Base-by-base conservation (phyloP, 2,113 vertebrate genomes). In the Zosterops hypoxanthus region DNA sequence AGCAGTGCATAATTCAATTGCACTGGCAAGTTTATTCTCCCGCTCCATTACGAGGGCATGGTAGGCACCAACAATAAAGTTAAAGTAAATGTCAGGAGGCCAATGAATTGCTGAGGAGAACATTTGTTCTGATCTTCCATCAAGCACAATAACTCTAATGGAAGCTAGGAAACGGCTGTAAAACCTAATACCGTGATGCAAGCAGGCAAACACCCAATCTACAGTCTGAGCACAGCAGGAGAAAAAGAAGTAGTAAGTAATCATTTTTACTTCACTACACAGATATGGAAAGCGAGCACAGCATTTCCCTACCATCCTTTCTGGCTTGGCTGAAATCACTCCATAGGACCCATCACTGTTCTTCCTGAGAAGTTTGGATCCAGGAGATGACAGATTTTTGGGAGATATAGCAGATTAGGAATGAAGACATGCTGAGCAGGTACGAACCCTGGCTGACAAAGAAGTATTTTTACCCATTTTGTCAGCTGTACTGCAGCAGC, bases 21-120 rank as follows among this genome's bases (percentile, higher is more conserved):
- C 28, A 22, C 47, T 91, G 88, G 82, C 87, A 94, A 92, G 90
- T 96, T 93, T 92, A 94, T 96, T 93, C 76, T 46, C 75, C 68
- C 2, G 17, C 76, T 90, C 44, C 0, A 17, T 71, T 96, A 77
- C 1, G 12, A 94, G 88, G 92, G 90, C 88, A 97, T 18, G 23
- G 92, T 73, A 94, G 90, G 66, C 90, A 96, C 92, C 95, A 83
- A 93, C 94, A 97, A 94, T 92, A 96, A 93, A 95, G 93, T 95
- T 92, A 94, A 89, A 95, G 85, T 83, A 95, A 97, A 96, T 94
- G 96, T 97, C 95, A 94, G 80, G 44, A 93, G 94, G 82, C 75
- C 96, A 96, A 88, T 63, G 93, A 95, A 96, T 93, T 94, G 90
- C 94, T 88, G 94, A 95, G 84, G 64, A 9, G 4, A 94, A 75